phyloP scores from a whole-genome alignment of 2,888 invertebrate species.

The Amblyjoppa proteus region DNA sequence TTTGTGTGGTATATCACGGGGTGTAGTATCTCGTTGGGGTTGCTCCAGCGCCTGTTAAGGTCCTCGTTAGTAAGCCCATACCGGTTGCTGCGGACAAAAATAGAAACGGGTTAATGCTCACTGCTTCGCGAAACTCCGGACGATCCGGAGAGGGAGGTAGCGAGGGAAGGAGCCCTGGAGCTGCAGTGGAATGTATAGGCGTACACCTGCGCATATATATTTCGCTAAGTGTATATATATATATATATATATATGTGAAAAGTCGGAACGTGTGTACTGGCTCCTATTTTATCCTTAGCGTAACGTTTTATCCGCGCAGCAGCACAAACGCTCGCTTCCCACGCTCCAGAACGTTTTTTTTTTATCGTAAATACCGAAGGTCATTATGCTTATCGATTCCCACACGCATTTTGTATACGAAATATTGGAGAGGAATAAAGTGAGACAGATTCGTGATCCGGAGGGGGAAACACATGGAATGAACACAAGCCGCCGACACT shows the following conservation, averaged over 20 bases:
- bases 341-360: too few relatives aligned
- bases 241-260: conserved; percentile 1
- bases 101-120: conserved; percentile 72
- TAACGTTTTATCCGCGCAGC: background rate
- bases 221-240: conserved; percentile 26
- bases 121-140: conserved; percentile 14
- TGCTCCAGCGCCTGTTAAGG: conserved; percentile 94
- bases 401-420: too few relatives aligned
- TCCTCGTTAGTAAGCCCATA: conserved; percentile 94
- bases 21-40: conserved; percentile 90
- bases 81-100: conserved; percentile 88
- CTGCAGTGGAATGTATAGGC: conserved; percentile 24
- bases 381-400: too few relatives aligned
- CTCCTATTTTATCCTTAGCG: background rate
- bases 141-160: conserved; percentile 1
- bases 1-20: conserved; percentile 95
- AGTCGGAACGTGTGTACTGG: background rate
- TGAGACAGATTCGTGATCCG: too few relatives aligned
- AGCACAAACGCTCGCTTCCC: too few relatives aligned
- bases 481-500: too few relatives aligned
- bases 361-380: too few relatives aligned
- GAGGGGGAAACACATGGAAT: too few relatives aligned
- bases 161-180: conserved; percentile 19
- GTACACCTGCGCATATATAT: conserved; percentile 34
- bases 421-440: too few relatives aligned